Conservation (phyloP, 2,888 invertebrate genomes). For the Volucella bombylans region DNA sequence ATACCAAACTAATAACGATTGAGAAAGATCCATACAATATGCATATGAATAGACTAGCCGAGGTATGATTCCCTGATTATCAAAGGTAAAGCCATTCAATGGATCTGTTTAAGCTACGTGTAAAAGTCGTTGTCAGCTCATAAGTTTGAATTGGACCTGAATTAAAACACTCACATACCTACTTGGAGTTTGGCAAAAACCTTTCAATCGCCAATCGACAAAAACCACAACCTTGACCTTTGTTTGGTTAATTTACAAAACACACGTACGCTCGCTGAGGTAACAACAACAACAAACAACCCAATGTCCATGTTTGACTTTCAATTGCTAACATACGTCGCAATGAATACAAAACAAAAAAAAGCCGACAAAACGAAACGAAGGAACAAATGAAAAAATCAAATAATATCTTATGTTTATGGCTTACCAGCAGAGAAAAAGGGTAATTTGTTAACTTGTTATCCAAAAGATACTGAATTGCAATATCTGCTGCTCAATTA, state of each 20-base stretch:
- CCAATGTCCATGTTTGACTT: background rate
- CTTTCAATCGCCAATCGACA: conserved; percentile 13
- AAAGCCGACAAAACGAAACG: too few species aligned
- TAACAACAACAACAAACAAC: conserved; percentile 10
- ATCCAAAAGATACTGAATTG: conserved; percentile 56
- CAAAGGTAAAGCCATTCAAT: too few species aligned
- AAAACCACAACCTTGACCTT: conserved; percentile 59
- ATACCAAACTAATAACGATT: conserved; percentile 1
- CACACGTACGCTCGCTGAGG: conserved; percentile 30
- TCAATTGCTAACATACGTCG: conserved; percentile 2
- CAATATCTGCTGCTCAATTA: conserved; percentile 25
- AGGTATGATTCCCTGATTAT: too few species aligned
- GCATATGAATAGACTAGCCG: too few species aligned
- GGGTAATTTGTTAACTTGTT: conserved; percentile 18
- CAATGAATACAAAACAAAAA: conserved; percentile 4
- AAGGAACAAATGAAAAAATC: background rate
- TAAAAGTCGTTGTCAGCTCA: background rate
- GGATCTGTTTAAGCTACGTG: too few species aligned
- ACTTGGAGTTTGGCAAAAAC: background rate
- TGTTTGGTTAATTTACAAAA: conserved; percentile 54
- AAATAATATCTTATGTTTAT: conserved; percentile 1
- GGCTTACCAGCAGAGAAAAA: conserved; percentile 34
- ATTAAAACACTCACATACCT: conserved; percentile 39
- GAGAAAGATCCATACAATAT: conserved; percentile 5
- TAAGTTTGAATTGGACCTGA: background rate